These are phyloP conservation scores for Hyppa rectilinea DNA, from an alignment of 2,888 invertebrate species.

Conservation along the genomic window DNA sequence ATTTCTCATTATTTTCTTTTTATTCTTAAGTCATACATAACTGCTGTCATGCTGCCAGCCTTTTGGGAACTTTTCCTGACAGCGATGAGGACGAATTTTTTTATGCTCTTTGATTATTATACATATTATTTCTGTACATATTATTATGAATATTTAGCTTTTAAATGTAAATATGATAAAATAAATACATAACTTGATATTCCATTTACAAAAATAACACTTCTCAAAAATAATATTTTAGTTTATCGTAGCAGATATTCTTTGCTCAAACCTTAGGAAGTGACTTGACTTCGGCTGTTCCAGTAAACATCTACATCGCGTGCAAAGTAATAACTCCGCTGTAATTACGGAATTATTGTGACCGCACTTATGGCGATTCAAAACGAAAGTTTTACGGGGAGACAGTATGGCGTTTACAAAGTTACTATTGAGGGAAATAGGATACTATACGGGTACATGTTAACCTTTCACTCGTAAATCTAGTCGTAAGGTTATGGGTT, in stretches of 20 bases:
- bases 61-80: too few species aligned
- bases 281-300: not conserved
- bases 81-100: too few species aligned
- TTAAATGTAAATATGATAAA: too few species aligned
- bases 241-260: not conserved
- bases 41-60: too few species aligned
- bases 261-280: not conserved
- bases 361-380: slow-evolving; percentile 25
- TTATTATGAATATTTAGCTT: too few species aligned
- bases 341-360: slow-evolving; percentile 35
- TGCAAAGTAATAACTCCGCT: slow-evolving; percentile 24
- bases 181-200: not conserved
- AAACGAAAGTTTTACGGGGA: slow-evolving; percentile 31
- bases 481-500: too few species aligned
- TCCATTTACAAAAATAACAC: not conserved
- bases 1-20: not conserved
- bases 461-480: not conserved
- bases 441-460: not conserved
- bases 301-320: slow-evolving; percentile 20
- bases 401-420: not conserved
- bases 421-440: not conserved
- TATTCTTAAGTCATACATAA: not conserved
- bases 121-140: too few species aligned
- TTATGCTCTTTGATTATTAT: too few species aligned
- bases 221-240: not conserved